phyloP scores from a whole-genome alignment of 2,888 invertebrate genomes.

The Stenoptilia bipunctidactyla region DNA sequence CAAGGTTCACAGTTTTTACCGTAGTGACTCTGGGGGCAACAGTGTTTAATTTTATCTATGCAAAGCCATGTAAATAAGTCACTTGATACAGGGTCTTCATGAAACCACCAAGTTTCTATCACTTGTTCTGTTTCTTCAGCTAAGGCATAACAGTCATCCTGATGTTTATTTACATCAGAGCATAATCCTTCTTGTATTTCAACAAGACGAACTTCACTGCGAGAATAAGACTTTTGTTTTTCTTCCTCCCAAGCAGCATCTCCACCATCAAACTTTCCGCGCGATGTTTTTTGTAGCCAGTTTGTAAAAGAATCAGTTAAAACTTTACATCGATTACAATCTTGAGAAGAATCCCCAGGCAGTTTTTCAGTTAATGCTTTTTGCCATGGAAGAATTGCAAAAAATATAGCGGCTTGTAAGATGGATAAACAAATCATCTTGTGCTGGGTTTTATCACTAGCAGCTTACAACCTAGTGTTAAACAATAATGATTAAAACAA shows the following conservation, averaged over 20 bases:
- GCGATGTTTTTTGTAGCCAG: slow-evolving; percentile 85
- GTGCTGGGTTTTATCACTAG: too few species aligned
- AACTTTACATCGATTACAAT: slow-evolving; percentile 80
- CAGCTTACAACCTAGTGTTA: too few species aligned
- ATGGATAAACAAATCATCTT: too few species aligned
- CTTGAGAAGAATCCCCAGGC: slow-evolving; percentile 8
- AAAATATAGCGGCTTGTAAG: too few species aligned
- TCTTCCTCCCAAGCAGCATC: slow-evolving; percentile 95
- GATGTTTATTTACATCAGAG: slow-evolving; percentile 74
- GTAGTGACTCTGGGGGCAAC: slow-evolving; percentile 88
- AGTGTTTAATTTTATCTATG: slow-evolving; percentile 79
- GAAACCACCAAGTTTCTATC: slow-evolving; percentile 92
- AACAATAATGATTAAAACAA: too few species aligned
- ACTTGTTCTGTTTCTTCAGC: slow-evolving; percentile 84
- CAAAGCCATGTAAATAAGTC: slow-evolving; percentile 78
- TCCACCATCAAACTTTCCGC: slow-evolving; percentile 92
- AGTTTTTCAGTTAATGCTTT: background rate
- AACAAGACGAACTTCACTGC: slow-evolving; percentile 89
- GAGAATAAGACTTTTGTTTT: slow-evolving; percentile 84
- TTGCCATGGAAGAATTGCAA: too few species aligned
- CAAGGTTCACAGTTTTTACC: slow-evolving; percentile 86
- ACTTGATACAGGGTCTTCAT: slow-evolving; percentile 57
- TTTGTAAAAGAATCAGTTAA: slow-evolving; percentile 81
- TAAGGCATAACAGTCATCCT: slow-evolving; percentile 84
- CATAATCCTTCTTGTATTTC: slow-evolving; percentile 94